A percentile compares a stretch with the other conserved stretches of the same genome.
Evolutionary conservation across 1,140 invertebrate species (phyloP).

Genomic region (Copidosoma floridanum): DNA sequence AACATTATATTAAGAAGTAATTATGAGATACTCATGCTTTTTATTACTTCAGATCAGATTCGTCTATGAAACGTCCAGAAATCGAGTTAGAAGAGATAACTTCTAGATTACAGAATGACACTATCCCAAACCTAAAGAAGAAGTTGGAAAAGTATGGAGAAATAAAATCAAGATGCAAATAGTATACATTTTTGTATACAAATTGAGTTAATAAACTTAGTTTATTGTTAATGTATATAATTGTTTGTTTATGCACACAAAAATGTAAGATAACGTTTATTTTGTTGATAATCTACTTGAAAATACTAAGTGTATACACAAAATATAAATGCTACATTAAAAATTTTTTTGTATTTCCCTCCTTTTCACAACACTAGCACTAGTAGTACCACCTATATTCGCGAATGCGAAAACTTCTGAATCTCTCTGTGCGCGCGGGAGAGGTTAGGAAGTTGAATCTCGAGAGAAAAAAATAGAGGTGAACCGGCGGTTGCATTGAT

Average conservation of each 20-base stretch:
- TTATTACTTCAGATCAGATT: constrained; percentile 12
- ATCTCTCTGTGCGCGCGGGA: constrained; percentile 1
- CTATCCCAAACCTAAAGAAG: too few species aligned
- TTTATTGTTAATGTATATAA: too few species aligned
- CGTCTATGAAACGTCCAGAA: constrained; percentile 8
- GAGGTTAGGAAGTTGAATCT: constrained; percentile 38
- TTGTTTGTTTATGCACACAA: not conserved
- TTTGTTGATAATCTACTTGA: not conserved
- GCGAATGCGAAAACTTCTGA: constrained; percentile 13
- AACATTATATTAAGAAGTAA: not conserved
- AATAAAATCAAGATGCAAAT: too few species aligned
- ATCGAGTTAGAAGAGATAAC: constrained; percentile 14
- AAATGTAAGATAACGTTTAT: not conserved
- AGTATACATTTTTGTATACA: too few species aligned
- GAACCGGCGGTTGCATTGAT: not conserved
- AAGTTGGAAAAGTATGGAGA: too few species aligned
- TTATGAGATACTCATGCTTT: not conserved
- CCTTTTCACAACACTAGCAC: too few species aligned
- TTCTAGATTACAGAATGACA: too few species aligned
- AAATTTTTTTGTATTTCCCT: not conserved
- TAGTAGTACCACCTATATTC: not conserved
- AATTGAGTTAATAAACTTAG: too few species aligned
- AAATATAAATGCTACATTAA: not conserved
- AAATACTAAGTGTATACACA: not conserved
- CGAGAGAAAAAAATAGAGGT: constrained; percentile 20